Evolutionary conservation across 2,113 vertebrate genomes (phyloP).

Genomic region (Hylia prasina): DNA sequence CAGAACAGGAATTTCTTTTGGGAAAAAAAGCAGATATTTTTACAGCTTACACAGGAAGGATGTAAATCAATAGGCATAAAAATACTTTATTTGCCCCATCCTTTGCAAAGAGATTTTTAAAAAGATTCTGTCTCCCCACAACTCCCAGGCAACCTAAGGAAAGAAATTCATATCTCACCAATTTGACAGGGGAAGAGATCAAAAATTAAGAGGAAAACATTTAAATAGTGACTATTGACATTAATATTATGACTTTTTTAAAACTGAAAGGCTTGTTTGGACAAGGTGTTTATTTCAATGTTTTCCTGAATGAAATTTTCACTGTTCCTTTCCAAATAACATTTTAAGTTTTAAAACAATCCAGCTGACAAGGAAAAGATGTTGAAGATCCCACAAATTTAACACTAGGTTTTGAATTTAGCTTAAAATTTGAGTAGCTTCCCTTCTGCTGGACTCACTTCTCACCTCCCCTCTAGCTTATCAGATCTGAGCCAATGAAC

Average conservation of each 20-base stretch:
- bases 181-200: not conserved
- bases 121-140: not conserved
- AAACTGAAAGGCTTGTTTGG: not conserved
- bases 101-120: not conserved
- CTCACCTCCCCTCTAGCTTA: not conserved
- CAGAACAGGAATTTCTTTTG: not conserved
- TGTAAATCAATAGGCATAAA: not conserved
- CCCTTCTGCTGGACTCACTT: not conserved
- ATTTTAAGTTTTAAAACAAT: not conserved
- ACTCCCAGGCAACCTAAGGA: not conserved
- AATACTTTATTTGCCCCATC: not conserved
- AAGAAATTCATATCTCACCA: not conserved
- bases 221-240: not conserved
- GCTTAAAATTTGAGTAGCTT: not conserved
- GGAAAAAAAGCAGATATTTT: not conserved
- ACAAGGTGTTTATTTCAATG: not conserved
- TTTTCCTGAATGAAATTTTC: not conserved
- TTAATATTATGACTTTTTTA: not conserved
- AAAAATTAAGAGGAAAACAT: not conserved
- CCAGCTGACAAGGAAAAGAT: not conserved
- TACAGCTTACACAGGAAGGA: not conserved
- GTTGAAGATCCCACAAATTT: not conserved
- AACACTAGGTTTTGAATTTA: not conserved
- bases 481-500: not conserved
- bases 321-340: not conserved